Conservation (phyloP, 2,888 invertebrate species). For the Dryomyza anilis region DNA sequence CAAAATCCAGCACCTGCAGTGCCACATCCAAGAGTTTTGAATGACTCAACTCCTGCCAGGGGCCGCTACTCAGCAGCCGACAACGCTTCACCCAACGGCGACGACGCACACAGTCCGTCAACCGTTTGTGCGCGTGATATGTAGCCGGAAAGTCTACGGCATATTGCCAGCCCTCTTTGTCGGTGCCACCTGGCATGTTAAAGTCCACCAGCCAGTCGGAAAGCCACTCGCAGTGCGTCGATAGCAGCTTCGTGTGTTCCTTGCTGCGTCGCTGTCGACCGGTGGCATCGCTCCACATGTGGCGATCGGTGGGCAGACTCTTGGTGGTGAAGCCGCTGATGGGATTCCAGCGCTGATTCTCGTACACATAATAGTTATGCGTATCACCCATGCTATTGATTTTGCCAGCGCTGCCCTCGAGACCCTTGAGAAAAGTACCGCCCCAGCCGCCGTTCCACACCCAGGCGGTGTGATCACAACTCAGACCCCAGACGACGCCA, state of each 20-base stretch:
- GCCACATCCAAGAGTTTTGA: conserved; percentile 83
- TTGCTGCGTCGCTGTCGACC: conserved; percentile 83
- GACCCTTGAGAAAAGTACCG: conserved; percentile 76
- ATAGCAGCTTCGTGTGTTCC: conserved; percentile 84
- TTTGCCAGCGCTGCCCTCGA: conserved; percentile 66
- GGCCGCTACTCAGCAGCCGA: conserved; percentile 80
- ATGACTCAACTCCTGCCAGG: conserved; percentile 87
- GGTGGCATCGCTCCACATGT: conserved; percentile 90
- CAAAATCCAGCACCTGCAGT: conserved; percentile 67
- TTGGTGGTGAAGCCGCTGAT: conserved; percentile 86
- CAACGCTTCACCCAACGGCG: conserved; percentile 85
- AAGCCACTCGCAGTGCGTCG: conserved; percentile 86
- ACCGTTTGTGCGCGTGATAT: conserved; percentile 83
- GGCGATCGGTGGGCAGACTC: conserved; percentile 83
- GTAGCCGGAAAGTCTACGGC: conserved; percentile 89
- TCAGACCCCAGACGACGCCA: conserved; percentile 91
- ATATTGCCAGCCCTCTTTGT: conserved; percentile 94
- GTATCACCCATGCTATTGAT: conserved; percentile 82
- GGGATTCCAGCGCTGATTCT: conserved; percentile 95
- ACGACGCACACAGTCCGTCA: conserved; percentile 87
- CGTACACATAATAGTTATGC: conserved; percentile 86
- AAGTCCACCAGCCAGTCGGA: conserved; percentile 94
- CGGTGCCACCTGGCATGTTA: conserved; percentile 86
- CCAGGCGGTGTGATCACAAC: conserved; percentile 88
- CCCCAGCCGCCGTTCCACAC: conserved; percentile 90